These are phyloP conservation scores for Hestina assimilis DNA, from an alignment of 1,140 invertebrate species.

Conservation along the genomic window DNA sequence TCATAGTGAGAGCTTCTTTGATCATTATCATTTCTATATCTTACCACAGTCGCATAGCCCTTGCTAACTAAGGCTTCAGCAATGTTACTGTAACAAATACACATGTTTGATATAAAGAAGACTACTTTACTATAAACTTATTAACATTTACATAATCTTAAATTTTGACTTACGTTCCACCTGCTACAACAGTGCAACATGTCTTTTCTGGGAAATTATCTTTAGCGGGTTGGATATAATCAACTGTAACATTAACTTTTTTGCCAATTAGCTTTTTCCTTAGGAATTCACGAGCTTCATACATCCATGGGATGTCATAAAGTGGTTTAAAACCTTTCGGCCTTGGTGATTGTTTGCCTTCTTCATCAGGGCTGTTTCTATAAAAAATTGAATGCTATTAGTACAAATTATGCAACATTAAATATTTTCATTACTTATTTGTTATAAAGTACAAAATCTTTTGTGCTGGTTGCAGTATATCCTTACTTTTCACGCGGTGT, in stretches of 20 bases:
- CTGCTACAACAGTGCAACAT: slow-evolving; percentile 94
- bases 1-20: slow-evolving; percentile 97
- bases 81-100: slow-evolving; percentile 86
- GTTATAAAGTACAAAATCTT: too few relatives aligned
- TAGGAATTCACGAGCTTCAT: slow-evolving; percentile 97
- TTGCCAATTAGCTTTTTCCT: slow-evolving; percentile 98
- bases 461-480: too few relatives aligned
- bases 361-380: slow-evolving; percentile 78
- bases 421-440: too few relatives aligned
- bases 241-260: slow-evolving; percentile 94
- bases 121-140: neutral
- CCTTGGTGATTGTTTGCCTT: slow-evolving; percentile 81
- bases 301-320: slow-evolving; percentile 99
- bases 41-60: slow-evolving; percentile 94
- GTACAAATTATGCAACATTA: neutral
- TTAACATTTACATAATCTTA: neutral
- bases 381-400: neutral
- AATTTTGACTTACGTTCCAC: slow-evolving; percentile 84
- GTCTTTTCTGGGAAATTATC: slow-evolving; percentile 96
- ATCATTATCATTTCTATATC: slow-evolving; percentile 97
- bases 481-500: slow-evolving; percentile 89
- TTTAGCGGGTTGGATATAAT: slow-evolving; percentile 97
- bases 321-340: slow-evolving; percentile 85
- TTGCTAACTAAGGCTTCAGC: slow-evolving; percentile 96
- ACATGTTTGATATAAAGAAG: neutral